These are phyloP conservation scores for Asarcornis scutulata DNA, from an alignment of 2,113 vertebrate species.

Conservation along the genomic window DNA sequence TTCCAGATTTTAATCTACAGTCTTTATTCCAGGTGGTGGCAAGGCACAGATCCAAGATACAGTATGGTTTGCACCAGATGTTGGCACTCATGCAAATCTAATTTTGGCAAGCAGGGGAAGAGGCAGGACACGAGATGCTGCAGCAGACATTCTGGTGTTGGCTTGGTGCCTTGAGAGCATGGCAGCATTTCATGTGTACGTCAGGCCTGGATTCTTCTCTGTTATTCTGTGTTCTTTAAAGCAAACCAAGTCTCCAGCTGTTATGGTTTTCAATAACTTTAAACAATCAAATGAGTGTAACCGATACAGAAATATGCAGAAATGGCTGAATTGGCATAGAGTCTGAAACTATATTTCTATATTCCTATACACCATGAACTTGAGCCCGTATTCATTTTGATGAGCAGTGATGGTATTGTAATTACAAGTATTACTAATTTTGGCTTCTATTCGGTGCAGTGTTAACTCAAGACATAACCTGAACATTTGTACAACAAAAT, in stretches of 20 bases:
- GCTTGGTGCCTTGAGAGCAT: neutral
- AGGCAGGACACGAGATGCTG: neutral
- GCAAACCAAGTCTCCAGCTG: neutral
- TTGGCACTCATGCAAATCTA: slow-evolving; percentile 11
- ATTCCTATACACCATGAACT: fast-evolving
- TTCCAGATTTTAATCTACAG: slow-evolving; percentile 7
- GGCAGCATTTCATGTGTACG: neutral
- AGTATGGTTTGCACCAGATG: slow-evolving; percentile 36
- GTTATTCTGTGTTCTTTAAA: neutral
- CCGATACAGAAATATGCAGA: neutral
- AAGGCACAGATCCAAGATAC: slow-evolving; percentile 11
- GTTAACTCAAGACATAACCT: neutral
- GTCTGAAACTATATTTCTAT: neutral
- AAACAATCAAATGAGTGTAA: neutral
- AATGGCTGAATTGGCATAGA: neutral
- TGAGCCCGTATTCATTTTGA: neutral
- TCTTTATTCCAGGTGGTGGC: slow-evolving; percentile 32
- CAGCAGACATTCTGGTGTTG: neutral
- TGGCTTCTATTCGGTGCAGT: neutral
- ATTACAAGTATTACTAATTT: neutral
- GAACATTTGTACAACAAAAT: neutral
- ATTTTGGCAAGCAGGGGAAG: slow-evolving; percentile 26
- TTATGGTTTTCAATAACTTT: neutral
- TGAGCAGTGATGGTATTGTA: neutral
- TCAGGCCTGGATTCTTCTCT: neutral